Conservation (phyloP, 2,797 vertebrate species). For the Alectoris magna region DNA sequence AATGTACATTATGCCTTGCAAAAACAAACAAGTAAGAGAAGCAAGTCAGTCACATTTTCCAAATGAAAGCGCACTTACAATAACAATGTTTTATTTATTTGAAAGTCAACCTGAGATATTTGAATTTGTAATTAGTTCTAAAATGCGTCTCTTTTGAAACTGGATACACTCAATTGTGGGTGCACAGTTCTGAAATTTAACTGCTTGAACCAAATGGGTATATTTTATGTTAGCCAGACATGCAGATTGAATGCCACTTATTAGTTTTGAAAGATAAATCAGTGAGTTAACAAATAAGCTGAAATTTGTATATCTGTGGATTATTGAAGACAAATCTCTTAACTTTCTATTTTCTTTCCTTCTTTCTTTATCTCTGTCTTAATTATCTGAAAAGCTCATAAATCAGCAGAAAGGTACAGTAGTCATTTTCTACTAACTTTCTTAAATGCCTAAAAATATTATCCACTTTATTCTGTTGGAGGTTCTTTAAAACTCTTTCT, state of each 20-base stretch:
- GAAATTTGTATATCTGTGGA: conserved; percentile 37
- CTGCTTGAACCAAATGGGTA: not conserved
- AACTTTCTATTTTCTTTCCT: conserved; percentile 80
- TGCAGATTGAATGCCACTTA: not conserved
- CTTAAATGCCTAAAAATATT: not conserved
- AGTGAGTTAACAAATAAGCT: not conserved
- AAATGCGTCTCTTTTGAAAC: conserved; percentile 53
- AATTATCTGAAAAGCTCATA: conserved; percentile 83
- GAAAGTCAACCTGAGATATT: conserved; percentile 76
- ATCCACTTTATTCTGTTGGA: not conserved
- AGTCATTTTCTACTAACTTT: conserved; percentile 70
- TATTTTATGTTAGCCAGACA: not conserved
- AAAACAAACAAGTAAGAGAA: conserved; percentile 87
- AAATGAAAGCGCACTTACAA: conserved; percentile 79
- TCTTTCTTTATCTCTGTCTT: conserved; percentile 80
- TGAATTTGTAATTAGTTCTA: conserved; percentile 77
- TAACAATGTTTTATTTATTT: conserved; percentile 86
- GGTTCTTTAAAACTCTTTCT: not conserved
- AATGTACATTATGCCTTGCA: conserved; percentile 79
- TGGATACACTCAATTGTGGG: not conserved
- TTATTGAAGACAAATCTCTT: conserved; percentile 62
- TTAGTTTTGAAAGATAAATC: conserved; percentile 15
- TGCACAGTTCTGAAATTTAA: conserved; percentile 40
- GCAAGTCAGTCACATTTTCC: conserved; percentile 81
- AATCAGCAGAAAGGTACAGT: conserved; percentile 93